Evolutionary conservation across 2,888 invertebrate genomes (phyloP).

Genomic region (Glyphotaelius pellucidus): DNA sequence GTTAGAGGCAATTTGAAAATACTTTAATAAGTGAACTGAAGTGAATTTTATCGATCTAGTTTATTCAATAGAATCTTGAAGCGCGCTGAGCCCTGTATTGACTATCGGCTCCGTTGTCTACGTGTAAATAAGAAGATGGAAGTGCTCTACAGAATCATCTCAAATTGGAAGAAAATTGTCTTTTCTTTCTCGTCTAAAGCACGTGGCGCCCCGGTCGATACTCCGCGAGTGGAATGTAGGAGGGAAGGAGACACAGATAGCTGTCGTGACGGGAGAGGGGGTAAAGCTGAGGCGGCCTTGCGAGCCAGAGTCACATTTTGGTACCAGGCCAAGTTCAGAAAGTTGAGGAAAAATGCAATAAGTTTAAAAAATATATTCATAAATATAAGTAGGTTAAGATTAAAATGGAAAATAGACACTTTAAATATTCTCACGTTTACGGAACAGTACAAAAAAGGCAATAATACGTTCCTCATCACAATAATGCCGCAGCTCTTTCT

Average conservation of each 20-base stretch:
- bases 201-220: slow-evolving; percentile 45
- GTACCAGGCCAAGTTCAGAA: slow-evolving; percentile 15
- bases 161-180: slow-evolving; percentile 31
- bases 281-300: slow-evolving; percentile 9
- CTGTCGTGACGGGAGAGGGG: not conserved
- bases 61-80: not conserved
- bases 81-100: not conserved
- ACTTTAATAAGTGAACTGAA: not conserved
- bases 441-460: no score
- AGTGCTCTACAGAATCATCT: slow-evolving; percentile 7
- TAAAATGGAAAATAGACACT: not conserved
- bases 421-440: no score
- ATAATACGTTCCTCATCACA: no score
- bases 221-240: not conserved
- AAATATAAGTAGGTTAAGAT: not conserved
- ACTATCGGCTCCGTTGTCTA: not conserved
- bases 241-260: not conserved
- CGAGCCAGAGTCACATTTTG: slow-evolving; percentile 19
- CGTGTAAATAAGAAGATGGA: not conserved
- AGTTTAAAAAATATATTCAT: not conserved
- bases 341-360: not conserved
- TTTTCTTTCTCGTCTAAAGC: slow-evolving; percentile 25
- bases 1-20: not conserved
- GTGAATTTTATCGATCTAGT: not conserved
- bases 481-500: no score